phyloP scores from a whole-genome alignment of 2,888 invertebrate genomes.

The Chrysolina americana region DNA sequence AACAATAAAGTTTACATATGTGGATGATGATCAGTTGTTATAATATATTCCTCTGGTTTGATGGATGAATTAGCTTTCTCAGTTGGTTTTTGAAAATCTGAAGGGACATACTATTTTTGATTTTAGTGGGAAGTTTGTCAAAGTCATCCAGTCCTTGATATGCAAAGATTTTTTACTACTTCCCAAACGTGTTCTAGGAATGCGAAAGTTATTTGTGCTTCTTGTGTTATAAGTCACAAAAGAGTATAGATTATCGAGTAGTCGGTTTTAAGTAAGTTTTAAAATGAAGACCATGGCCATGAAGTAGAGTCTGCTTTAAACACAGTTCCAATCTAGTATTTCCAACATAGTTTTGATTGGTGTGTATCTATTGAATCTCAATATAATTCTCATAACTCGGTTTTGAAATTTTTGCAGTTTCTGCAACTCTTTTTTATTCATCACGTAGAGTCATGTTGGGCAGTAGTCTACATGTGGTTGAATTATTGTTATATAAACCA shows the following conservation, averaged over 20 bases:
- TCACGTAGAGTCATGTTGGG: background rate
- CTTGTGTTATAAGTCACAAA: too few species aligned
- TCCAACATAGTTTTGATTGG: background rate
- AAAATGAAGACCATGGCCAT: background rate
- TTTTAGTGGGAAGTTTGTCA: background rate
- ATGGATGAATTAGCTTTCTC: too few species aligned
- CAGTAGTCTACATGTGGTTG: background rate
- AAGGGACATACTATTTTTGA: too few species aligned
- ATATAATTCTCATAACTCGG: background rate
- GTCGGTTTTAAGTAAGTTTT: background rate
- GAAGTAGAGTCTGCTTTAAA: background rate
- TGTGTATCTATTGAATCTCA: background rate
- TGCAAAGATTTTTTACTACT: background rate
- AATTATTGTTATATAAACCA: too few species aligned
- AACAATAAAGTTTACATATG: too few species aligned
- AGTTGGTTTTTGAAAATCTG: too few species aligned
- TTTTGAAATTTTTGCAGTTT: background rate
- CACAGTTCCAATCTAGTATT: background rate
- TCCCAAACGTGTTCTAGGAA: background rate
- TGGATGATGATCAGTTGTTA: too few species aligned
- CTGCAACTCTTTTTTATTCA: constrained; percentile 5
- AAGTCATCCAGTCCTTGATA: background rate
- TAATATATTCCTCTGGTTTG: too few species aligned
- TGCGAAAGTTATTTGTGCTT: too few species aligned
- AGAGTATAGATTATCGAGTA: too few species aligned